phyloP scores from a whole-genome alignment of 2,888 invertebrate genomes.

The Drosophila diplacantha region DNA sequence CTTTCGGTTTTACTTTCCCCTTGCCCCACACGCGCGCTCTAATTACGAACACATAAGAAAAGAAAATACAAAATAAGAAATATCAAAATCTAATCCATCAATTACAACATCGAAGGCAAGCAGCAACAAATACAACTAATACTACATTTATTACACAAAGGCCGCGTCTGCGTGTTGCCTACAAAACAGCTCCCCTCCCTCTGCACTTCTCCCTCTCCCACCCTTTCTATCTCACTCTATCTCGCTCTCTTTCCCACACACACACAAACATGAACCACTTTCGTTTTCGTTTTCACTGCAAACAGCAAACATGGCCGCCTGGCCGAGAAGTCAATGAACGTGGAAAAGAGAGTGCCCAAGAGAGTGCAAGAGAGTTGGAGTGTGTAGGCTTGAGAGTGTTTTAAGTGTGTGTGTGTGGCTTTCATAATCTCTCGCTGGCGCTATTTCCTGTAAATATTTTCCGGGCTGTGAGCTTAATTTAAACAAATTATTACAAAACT shows the following conservation, averaged over 20 bases:
- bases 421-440: conserved; percentile 58
- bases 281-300: conserved; percentile 63
- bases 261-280: conserved; percentile 58
- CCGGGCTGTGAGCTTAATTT: conserved; percentile 56
- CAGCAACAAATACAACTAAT: conserved; percentile 30
- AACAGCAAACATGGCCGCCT: conserved; percentile 41
- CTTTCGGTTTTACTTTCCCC: conserved; percentile 8
- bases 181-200: conserved; percentile 38
- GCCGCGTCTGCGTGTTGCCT: conserved; percentile 55
- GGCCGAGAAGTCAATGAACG: conserved; percentile 66
- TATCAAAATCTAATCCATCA: conserved; percentile 62
- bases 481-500: conserved; percentile 69
- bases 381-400: conserved; percentile 18
- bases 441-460: conserved; percentile 64
- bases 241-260: conserved; percentile 7
- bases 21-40: conserved; percentile 19
- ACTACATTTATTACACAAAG: conserved; percentile 53
- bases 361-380: conserved; percentile 27
- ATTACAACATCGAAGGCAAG: conserved; percentile 54
- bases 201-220: neutral
- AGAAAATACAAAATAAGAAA: conserved; percentile 22
- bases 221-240: too few species aligned
- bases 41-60: neutral
- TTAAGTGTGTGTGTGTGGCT: conserved; percentile 27
- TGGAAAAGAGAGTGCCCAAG: conserved; percentile 18